Percentiles rank a stretch among this genome's conserved stretches.
These are phyloP conservation scores for Drosophila paranaensis DNA, from an alignment of 2,888 invertebrate genomes.

Conservation along the genomic window DNA sequence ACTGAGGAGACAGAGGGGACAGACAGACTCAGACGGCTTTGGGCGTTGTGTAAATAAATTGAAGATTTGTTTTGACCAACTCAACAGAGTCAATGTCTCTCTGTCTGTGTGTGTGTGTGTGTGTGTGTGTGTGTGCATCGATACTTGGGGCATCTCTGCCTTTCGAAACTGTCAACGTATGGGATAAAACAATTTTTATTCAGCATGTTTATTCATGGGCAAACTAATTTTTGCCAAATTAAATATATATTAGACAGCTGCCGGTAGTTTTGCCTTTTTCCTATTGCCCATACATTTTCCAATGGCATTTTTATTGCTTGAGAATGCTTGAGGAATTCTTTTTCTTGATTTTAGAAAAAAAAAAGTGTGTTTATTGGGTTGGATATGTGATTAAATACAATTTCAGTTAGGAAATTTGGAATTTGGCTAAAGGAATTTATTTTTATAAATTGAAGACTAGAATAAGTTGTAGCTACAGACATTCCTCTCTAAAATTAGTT, in stretches of 20 bases:
- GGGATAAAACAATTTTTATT: slow-evolving; percentile 4
- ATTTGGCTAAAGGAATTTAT: no score
- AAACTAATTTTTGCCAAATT: slow-evolving; percentile 15
- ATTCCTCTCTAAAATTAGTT: no score
- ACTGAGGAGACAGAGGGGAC: not conserved
- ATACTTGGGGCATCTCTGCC: slow-evolving; percentile 4
- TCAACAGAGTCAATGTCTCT: not conserved
- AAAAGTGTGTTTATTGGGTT: not conserved
- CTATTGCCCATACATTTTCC: not conserved
- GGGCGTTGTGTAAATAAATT: slow-evolving; percentile 34
- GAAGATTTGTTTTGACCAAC: slow-evolving; percentile 14
- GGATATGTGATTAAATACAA: not conserved
- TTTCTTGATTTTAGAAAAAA: not conserved
- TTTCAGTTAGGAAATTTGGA: not conserved
- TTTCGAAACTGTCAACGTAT: slow-evolving; percentile 3
- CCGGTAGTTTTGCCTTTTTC: not conserved
- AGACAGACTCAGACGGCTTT: slow-evolving; percentile 12
- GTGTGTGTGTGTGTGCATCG: not conserved
- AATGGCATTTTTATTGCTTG: not conserved
- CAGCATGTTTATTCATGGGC: slow-evolving; percentile 6
- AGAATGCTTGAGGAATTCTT: not conserved
- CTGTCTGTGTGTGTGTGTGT: not conserved
- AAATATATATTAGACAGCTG: slow-evolving; percentile 7
- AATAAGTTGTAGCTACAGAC: no score
- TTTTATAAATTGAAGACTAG: no score